These are phyloP conservation scores for Hypotaenidia philippensis DNA, from an alignment of 2,797 vertebrate genomes.

Conservation along the genomic window DNA sequence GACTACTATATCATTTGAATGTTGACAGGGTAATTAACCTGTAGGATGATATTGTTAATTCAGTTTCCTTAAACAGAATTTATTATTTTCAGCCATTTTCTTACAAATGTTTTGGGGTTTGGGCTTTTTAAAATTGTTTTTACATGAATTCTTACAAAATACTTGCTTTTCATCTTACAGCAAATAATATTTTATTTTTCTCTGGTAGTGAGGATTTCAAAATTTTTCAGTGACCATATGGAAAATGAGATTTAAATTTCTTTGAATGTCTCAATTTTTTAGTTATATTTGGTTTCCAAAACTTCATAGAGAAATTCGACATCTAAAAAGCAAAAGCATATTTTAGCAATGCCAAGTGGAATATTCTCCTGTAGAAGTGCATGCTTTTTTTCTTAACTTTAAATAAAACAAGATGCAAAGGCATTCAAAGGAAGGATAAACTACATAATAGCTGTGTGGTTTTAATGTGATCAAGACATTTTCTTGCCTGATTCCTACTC, in stretches of 20 bases:
- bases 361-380: neutral
- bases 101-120: neutral
- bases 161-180: neutral
- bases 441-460: neutral
- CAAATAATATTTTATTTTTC: neutral
- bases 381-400: neutral
- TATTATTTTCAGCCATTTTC: neutral
- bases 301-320: neutral
- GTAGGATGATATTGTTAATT: neutral
- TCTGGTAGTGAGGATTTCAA: neutral
- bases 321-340: neutral
- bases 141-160: neutral
- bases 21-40: conserved; percentile 8
- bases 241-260: neutral
- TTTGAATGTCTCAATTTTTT: neutral
- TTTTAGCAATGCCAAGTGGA: neutral
- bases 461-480: neutral
- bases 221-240: neutral
- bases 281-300: neutral
- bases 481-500: neutral
- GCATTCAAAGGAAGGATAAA: neutral
- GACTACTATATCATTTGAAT: neutral
- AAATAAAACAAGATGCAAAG: neutral
- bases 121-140: neutral
- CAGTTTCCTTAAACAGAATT: neutral